Evolutionary conservation across 2,113 vertebrate genomes (phyloP), one percentile per base, ranked within the genome.

Genomic region (Cottus gobio): DNA sequence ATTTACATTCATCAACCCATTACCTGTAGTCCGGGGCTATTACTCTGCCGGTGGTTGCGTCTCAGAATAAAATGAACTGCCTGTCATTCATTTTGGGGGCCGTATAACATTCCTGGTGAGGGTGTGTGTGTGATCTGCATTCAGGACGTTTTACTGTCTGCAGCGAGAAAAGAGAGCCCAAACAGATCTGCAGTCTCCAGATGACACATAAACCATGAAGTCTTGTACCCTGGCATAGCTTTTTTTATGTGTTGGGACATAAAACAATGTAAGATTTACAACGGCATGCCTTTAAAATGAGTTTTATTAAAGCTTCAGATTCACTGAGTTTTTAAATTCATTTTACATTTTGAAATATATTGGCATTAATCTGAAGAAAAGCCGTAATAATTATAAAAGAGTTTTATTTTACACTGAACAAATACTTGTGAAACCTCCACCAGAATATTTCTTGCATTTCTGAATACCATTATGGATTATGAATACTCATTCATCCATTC

Each of bases 61-160:
- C 15, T 77, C 28, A 56, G 30, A 77, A 65, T 73, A 65, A 77
- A 80, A 69, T 37, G 0, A 61, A 69, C 46, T 20, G 22, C 10
- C 63, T 61, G 64, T 46, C 4, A 12, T 58, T 42, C 10, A 72
- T 68, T 85, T 68, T n/a, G 52, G 22, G 3, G 8, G 60, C 34
- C 24, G 52, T 22, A 54, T 67, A 1, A 75, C 20, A 70, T 70
- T 48, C 42, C 16, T 67, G 37, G 44, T 69, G 31, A 36, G 3
- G 24, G 37, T 28, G 68, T 9, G 24, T 20, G 13, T 42, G 13
- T 11, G 36, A 34, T 63, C 22, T 65, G 54, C 15, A 28, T 68
- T 50, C 37, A 46, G 3, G 13, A 50, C 31, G 9, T 67, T 60
- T 28, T 52, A 71, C 5, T 44, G 16, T 12, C n/a, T 54, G 30